Evolutionary conservation across 2,797 vertebrate genomes (phyloP), one percentile per base, ranked within the genome.

Genomic region (Danionella dracula): DNA sequence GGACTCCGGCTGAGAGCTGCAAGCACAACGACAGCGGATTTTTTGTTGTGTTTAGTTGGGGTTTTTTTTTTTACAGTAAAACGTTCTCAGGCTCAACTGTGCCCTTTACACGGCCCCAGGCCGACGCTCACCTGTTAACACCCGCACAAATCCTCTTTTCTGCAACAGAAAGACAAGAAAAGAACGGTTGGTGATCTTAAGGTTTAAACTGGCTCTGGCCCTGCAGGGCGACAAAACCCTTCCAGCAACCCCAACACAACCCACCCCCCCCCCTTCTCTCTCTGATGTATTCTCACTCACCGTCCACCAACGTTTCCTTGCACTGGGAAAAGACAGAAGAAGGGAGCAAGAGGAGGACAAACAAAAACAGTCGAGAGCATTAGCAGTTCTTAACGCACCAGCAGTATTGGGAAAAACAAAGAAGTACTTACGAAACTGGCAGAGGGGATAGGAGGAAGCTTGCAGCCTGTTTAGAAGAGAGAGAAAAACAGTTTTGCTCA

Each of bases 1-100:
- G 32, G 64, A 20, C 21, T 69, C 1, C 0, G 73, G 46, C 31
- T 40, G 53, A 16, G 13, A 29, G 4, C 77, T 78, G 65, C 41
- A 21, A 16, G 32, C 51, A 20, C 1, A 51, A 27, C 7, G 6
- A 44, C 15, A 35, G 12, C n/a, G 29, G n/a, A n/a, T n/a, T n/a
- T n/a, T n/a, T n/a, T n/a, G n/a, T n/a, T n/a, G n/a, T n/a, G n/a
- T n/a, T n/a, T n/a, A n/a, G n/a, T n/a, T n/a, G n/a, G n/a, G n/a
- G n/a, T n/a, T n/a, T n/a, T n/a, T n/a, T n/a, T 51, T 4, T 29
- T 15, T 13, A 41, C 23, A 32, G 9, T 16, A 12, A 13, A 2
- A 21, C 9, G 23, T 17, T 23, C 21, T 46, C 12, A 32, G 27
- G 4, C 10, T 3, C 6, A 44, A 1, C 21, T n/a, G 15, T 19